A percentile compares a stretch with the other conserved stretches of the same genome.
Evolutionary conservation across 2,888 invertebrate species (phyloP).

Genomic region (Candidula unifasciata): DNA sequence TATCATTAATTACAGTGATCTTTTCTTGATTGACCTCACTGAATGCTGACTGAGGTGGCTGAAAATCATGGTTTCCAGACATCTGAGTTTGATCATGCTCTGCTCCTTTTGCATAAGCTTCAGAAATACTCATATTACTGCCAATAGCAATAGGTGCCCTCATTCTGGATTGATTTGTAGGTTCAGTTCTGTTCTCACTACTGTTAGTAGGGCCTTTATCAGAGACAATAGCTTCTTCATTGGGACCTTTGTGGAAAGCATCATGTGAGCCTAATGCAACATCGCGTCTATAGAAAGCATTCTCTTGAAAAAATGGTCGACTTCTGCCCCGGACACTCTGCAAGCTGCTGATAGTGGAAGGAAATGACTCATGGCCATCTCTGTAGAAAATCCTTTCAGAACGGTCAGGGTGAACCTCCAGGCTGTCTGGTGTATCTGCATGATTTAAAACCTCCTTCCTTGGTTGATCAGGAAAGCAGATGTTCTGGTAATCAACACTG

Average conservation of each 20-base stretch:
- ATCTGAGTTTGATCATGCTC: slow-evolving; percentile 15
- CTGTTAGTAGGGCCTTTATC: neutral
- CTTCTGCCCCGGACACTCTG: slow-evolving; percentile 45
- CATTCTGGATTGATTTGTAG: slow-evolving; percentile 44
- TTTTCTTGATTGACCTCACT: neutral
- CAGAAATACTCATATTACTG: slow-evolving; percentile 64
- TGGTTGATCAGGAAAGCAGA: slow-evolving; percentile 19
- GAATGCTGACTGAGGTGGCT: neutral
- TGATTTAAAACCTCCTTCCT: neutral
- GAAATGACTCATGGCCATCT: slow-evolving; percentile 47
- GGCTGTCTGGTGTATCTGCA: slow-evolving; percentile 11
- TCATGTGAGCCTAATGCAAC: neutral
- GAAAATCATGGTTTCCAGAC: neutral
- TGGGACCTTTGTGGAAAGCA: neutral
- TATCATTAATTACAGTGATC: neutral
- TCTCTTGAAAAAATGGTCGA: slow-evolving; percentile 47
- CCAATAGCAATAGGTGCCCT: slow-evolving; percentile 60
- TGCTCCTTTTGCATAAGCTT: slow-evolving; percentile 50
- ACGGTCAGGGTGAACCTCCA: neutral
- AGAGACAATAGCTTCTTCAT: neutral
- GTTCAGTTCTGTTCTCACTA: neutral
- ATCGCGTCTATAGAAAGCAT: slow-evolving; percentile 3
- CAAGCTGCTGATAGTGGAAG: slow-evolving; percentile 54
- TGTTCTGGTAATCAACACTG: slow-evolving; percentile 35
- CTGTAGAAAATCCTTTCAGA: neutral